Evolutionary conservation across 1,140 invertebrate species (phyloP).

Genomic region (Parapsyche elsis): DNA sequence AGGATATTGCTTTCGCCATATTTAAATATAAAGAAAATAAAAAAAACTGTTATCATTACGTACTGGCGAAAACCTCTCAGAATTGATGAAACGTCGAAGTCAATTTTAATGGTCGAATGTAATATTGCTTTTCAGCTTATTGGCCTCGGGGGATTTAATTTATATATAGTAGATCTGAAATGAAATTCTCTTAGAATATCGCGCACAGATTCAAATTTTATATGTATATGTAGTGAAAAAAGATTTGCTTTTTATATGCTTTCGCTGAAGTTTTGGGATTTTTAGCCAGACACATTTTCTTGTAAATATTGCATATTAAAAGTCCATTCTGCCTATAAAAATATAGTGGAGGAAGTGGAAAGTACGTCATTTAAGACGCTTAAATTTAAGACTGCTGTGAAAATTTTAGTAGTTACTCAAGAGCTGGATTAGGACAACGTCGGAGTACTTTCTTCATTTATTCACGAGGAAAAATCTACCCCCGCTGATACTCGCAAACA

Average conservation of each 20-base stretch:
- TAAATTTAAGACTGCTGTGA: constrained; percentile 55
- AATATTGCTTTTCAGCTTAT: constrained; percentile 40
- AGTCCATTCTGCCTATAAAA: constrained; percentile 23
- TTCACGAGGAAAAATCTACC: constrained; percentile 47
- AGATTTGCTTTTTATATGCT: not conserved
- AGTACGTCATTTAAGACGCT: constrained; percentile 48
- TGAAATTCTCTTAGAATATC: not conserved
- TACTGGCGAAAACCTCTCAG: not conserved
- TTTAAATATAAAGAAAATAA: too few species aligned
- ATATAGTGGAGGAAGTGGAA: constrained; percentile 36
- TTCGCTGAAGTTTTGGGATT: not conserved
- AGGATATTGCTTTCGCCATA: too few species aligned
- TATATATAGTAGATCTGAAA: constrained; percentile 6
- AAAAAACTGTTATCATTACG: not conserved
- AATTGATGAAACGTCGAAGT: not conserved
- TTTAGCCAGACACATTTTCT: not conserved
- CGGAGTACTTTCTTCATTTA: constrained; percentile 51
- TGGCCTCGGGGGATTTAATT: constrained; percentile 35
- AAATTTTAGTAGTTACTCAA: constrained; percentile 55
- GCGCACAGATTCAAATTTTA: not conserved
- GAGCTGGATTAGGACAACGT: constrained; percentile 46
- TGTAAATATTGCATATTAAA: not conserved
- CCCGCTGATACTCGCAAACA: constrained; percentile 48
- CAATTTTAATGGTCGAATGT: constrained; percentile 18
- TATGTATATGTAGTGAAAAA: not conserved